Percentiles rank a stretch among this genome's conserved stretches.
phyloP scores from a whole-genome alignment of 2,797 vertebrate species.

The Megaceryle alcyon region DNA sequence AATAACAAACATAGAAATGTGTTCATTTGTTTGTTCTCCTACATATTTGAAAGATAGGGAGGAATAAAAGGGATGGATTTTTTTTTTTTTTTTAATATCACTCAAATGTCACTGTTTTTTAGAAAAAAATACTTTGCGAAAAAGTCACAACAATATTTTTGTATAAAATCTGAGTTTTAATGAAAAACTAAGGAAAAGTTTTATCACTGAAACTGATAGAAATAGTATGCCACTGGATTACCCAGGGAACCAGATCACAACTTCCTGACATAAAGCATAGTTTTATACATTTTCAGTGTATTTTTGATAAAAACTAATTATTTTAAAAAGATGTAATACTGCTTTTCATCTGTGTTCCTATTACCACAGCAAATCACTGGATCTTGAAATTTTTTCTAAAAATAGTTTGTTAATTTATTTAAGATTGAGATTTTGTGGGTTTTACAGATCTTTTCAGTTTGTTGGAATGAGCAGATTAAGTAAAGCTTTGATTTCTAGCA shows the following conservation, averaged over 20 bases:
- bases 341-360: background rate
- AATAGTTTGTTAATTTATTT: background rate
- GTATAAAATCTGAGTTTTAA: background rate
- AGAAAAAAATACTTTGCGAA: background rate
- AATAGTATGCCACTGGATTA: background rate
- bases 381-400: background rate
- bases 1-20: background rate
- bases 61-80: background rate
- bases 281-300: background rate
- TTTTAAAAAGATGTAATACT: background rate
- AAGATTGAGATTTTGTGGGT: background rate
- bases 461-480: conserved; percentile 7
- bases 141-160: background rate
- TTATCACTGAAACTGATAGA: background rate
- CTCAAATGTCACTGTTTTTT: background rate
- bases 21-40: background rate
- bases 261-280: background rate
- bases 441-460: background rate
- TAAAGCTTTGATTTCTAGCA: conserved; percentile 38
- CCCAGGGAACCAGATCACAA: background rate
- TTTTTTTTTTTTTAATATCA: background rate
- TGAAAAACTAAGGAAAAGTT: background rate
- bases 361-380: background rate
- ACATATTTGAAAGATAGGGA: background rate
- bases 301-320: background rate